These are phyloP conservation scores for Ceyx melanurus DNA, from an alignment of 2,113 vertebrate genomes.

Conservation along the genomic window DNA sequence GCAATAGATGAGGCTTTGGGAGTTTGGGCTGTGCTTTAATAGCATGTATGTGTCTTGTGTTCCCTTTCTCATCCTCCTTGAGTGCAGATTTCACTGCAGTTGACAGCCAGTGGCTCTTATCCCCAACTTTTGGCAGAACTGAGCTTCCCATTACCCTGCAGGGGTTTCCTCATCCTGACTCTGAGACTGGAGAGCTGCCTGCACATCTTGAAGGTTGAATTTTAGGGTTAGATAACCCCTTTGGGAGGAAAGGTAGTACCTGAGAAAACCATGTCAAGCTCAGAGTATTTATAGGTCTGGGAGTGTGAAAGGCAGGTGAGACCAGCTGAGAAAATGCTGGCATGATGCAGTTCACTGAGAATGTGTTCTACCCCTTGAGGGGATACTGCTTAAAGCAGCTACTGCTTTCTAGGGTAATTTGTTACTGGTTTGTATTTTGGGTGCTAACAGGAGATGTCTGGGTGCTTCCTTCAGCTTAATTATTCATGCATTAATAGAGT, in stretches of 20 bases:
- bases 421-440: background rate
- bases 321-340: background rate
- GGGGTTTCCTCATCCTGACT: background rate
- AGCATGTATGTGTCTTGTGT: background rate
- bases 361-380: background rate
- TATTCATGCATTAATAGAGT: background rate
- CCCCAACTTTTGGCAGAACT: background rate
- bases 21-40: background rate
- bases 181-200: background rate
- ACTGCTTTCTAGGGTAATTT: background rate
- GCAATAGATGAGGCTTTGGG: accelerated
- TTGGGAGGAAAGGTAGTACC: background rate
- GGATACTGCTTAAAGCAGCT: background rate
- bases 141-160: accelerated
- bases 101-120: background rate
- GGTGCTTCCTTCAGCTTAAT: background rate
- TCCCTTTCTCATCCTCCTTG: accelerated
- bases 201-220: background rate
- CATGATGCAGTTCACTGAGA: background rate
- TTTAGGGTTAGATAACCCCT: background rate
- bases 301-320: background rate
- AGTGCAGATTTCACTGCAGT: background rate
- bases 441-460: background rate
- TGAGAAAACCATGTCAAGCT: background rate
- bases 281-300: background rate